Base-by-base conservation (phyloP, 2,888 invertebrate genomes). In the Drosophila kokeensis region DNA sequence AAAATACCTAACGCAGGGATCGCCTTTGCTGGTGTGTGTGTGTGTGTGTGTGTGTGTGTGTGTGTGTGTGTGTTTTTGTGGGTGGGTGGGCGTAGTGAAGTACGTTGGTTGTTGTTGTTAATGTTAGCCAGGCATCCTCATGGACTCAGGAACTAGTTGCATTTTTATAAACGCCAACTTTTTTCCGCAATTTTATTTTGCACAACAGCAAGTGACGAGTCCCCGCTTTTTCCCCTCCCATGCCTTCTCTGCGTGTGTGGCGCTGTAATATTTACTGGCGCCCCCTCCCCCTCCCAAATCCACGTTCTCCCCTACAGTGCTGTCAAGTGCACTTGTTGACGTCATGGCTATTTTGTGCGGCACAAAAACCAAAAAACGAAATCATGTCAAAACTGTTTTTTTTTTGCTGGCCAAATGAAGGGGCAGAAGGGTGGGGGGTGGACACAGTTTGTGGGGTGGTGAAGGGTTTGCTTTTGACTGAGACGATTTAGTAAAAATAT, bases 301-400 rank as follows among this genome's bases (percentile, higher is more conserved):
- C 10, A 27, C 8, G 15, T 13, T 6, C 40, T 6, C 65, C 57
- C 57, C 36, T 48, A 77, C 76, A 82, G 85, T 74, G 82, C 85
- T 86, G 85, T 86, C 85, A 89, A 86, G 87, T 79, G 89, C 85
- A 86, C 87, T 86, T 86, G 84, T 84, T 87, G 87, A 82, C 89
- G 89, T 84, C 85, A 84, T 82, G 85, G 89, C 87, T 86, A 86
- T 86, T 86, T 86, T 89, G 75, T 70, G 65, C 64, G 65, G 71
- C 76, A 79, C 67, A 83, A 79, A 71, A 82, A 69, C 62, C 71
- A 64, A 73, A 79, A 45, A 82, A 82, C 74, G 74, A 82, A 82
- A 82, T 82, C 77, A 82, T 82, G 82, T 82, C 76, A 82, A 82
- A 82, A 83, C 72, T 73, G 70, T 73, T 82, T 82, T 80, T 79